A percentile compares a stretch with the other conserved stretches of the same genome.
These are phyloP conservation scores for Liodrosophila aerea DNA, from an alignment of 2,888 invertebrate species.

Conservation along the genomic window DNA sequence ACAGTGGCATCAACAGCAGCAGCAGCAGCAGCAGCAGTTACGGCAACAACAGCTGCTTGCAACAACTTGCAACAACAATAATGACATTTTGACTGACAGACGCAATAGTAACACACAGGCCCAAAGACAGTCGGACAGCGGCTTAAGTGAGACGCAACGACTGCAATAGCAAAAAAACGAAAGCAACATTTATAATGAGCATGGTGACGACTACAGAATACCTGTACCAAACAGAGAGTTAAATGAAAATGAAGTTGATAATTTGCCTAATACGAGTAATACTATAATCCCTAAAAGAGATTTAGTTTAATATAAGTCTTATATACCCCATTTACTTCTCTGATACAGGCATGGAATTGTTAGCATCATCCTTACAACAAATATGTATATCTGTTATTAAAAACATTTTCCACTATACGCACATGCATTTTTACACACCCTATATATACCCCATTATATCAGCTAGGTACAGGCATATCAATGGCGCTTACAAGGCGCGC, in stretches of 20 bases:
- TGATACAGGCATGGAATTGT: no score
- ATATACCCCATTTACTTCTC: no score
- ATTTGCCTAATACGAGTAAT: no score
- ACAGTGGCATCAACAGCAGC: conserved; percentile 52
- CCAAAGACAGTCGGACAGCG: conserved; percentile 60
- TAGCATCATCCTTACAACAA: no score
- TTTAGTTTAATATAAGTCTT: no score
- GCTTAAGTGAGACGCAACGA: conserved; percentile 26
- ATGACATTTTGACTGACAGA: conserved; percentile 67
- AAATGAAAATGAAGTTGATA: no score
- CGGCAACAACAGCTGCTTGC: conserved; percentile 24
- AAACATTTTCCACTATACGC: no score
- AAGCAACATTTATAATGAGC: background rate
- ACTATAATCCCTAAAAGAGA: no score
- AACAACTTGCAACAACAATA: conserved; percentile 52
- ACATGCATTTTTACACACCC: background rate
- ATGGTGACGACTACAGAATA: background rate
- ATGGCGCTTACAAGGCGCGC: conserved; percentile 33
- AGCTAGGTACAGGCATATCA: conserved; percentile 15
- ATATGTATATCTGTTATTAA: no score
- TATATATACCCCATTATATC: conserved; percentile 10
- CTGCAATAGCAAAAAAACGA: conserved; percentile 17
- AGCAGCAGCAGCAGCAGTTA: conserved; percentile 32
- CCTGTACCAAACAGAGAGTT: background rate
- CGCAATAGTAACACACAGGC: conserved; percentile 56